Percentiles rank a stretch among this genome's conserved stretches.
Evolutionary conservation across 2,888 invertebrate species (phyloP).

Genomic region (Euphydryas editha): DNA sequence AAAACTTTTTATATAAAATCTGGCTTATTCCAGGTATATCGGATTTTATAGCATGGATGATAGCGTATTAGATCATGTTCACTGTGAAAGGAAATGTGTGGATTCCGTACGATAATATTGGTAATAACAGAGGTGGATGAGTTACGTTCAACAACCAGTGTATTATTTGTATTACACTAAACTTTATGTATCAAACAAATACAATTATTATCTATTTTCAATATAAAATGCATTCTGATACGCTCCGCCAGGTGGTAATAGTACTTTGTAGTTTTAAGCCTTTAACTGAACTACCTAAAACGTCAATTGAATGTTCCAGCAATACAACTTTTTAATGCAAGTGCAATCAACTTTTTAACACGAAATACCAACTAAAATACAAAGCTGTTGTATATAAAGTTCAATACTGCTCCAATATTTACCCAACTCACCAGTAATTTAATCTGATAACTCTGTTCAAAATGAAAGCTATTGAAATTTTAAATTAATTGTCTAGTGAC

Average conservation of each 20-base stretch:
- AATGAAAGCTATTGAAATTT: slow-evolving; percentile 11
- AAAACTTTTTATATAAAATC: too few relatives aligned
- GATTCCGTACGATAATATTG: too few relatives aligned
- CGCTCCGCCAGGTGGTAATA: not conserved
- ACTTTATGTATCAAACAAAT: too few relatives aligned
- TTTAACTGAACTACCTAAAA: not conserved
- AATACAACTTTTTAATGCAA: too few relatives aligned
- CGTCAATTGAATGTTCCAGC: not conserved
- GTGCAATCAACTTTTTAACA: not conserved
- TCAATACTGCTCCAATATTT: slow-evolving; percentile 8
- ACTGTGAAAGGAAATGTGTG: too few relatives aligned
- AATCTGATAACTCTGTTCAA: not conserved
- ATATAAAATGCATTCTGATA: not conserved
- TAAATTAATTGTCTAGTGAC: slow-evolving; percentile 7
- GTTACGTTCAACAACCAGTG: too few relatives aligned
- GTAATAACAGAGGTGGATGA: too few relatives aligned
- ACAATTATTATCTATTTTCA: not conserved
- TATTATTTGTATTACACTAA: too few relatives aligned
- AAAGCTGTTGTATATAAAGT: not conserved
- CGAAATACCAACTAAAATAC: slow-evolving; percentile 5
- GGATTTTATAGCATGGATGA: too few relatives aligned
- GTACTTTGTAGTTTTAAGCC: not conserved
- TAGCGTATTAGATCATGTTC: too few relatives aligned
- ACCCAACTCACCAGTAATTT: slow-evolving; percentile 3
- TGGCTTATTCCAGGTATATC: too few relatives aligned